These are phyloP conservation scores for Helicorthomorpha holstii DNA, from an alignment of 1,140 invertebrate genomes.

Conservation along the genomic window DNA sequence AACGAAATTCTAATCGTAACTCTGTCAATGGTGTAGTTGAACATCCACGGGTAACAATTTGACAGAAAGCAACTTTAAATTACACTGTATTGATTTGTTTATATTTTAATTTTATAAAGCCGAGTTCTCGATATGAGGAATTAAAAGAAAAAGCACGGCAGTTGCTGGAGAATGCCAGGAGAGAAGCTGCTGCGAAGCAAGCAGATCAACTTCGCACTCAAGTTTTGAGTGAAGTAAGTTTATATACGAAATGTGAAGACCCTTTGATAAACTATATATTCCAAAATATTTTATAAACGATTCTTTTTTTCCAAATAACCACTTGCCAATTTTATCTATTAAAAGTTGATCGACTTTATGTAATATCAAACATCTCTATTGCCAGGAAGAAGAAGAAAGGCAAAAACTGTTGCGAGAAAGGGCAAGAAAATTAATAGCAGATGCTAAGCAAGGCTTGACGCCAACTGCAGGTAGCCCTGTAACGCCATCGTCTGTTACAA, in stretches of 20 bases:
- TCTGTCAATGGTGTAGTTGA: not conserved
- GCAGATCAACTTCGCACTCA: constrained; percentile 1
- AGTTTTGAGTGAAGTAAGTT: constrained; percentile 9
- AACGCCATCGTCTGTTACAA: not conserved
- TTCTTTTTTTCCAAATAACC: no score
- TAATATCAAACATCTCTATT: not conserved
- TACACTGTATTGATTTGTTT: not conserved
- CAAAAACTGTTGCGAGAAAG: constrained; percentile 68
- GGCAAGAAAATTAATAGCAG: constrained; percentile 71
- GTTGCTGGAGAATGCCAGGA: constrained; percentile 69
- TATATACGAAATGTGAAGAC: not conserved
- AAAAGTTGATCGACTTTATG: not conserved
- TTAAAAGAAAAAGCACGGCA: constrained; percentile 74
- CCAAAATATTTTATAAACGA: no score
- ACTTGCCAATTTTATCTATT: no score
- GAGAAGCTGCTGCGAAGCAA: constrained; percentile 36
- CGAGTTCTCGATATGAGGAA: constrained; percentile 22
- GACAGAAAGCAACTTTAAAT: not conserved
- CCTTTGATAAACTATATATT: no score
- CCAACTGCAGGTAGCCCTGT: not conserved
- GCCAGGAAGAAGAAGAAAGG: constrained; percentile 55
- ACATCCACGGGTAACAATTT: not conserved
- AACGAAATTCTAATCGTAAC: not conserved
- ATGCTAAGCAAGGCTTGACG: constrained; percentile 46
- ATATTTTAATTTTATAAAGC: not conserved